Base-by-base conservation (phyloP, 2,888 invertebrate genomes). In the Drosophila yooni region DNA sequence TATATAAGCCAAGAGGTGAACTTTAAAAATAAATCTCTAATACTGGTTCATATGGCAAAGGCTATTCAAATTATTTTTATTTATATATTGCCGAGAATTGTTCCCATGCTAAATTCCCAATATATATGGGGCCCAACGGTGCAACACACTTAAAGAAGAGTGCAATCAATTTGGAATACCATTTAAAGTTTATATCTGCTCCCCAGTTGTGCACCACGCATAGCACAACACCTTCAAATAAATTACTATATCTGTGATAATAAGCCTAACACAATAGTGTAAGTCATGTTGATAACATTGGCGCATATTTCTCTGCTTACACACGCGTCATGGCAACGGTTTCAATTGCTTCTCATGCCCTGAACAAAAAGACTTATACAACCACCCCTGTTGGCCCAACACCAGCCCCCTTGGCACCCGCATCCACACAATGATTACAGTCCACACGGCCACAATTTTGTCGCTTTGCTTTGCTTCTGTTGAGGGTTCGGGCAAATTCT, bases 391-490 rank as follows among this genome's bases (percentile, higher is more conserved):
- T 40, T 36, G n/a, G 34, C 21, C 15, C 13, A 34, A 25, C 25
- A 36, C n/a, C 64, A 64, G 40, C 57, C 68, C 75, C 3, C 31
- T 52, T 43, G 7, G 2, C 53, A 8, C 4, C 27, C 50, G 11
- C 38, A 3, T 15, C 18, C 15, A 1, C 5, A 2, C 27, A 25
- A 15, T 27, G 53, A 6, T 54, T 64, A 66, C 46, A 65, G 53
- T 81, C 79, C 81, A 79, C 82, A 70, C 48, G 50, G 56, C 81
- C 15, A 64, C 69, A 53, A 59, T 52, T 67, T 62, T 79, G 82
- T 81, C 74, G 79, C 79, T 79, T 74, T 64, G 51, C 58, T 25
- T 40, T 25, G 18, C 34, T 27, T 31, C 40, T 58, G 38, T 8
- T n/a, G 8, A 0, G 4, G 3, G 54, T 27, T 36, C 11, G 11